phyloP scores from a whole-genome alignment of 2,113 vertebrate genomes.

The Stegostoma tigrinum region DNA sequence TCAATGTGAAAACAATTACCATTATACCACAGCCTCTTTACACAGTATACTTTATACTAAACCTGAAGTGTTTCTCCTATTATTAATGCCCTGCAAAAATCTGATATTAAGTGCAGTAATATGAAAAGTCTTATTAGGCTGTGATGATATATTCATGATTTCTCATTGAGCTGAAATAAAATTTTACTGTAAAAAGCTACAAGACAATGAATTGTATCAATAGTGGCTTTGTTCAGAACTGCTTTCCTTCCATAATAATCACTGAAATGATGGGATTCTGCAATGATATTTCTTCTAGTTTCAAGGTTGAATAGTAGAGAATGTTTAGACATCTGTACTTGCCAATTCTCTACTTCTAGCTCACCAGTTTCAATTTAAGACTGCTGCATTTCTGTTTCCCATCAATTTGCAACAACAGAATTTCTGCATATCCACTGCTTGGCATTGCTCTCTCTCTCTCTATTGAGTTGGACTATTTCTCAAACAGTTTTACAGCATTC shows the following conservation, averaged over 20 bases:
- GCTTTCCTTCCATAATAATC: neutral
- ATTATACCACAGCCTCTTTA: slow-evolving; percentile 14
- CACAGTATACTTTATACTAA: neutral
- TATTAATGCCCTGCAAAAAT: neutral
- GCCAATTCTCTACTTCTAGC: neutral
- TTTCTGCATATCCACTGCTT: neutral
- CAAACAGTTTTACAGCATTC: neutral
- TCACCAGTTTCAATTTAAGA: neutral
- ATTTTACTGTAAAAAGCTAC: slow-evolving; percentile 3
- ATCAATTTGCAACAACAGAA: neutral
- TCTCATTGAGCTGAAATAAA: slow-evolving; percentile 16
- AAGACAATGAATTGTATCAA: slow-evolving; percentile 6
- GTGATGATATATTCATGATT: neutral
- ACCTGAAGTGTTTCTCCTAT: neutral
- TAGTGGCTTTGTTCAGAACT: slow-evolving; percentile 22
- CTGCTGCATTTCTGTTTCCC: neutral
- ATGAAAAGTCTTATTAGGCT: neutral
- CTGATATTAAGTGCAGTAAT: slow-evolving; percentile 1
- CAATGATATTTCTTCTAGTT: neutral
- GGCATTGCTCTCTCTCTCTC: neutral
- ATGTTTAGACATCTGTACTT: neutral
- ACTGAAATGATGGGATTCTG: neutral
- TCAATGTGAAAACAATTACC: slow-evolving; percentile 17
- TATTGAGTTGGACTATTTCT: neutral
- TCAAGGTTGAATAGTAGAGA: neutral